Conservation (phyloP, 2,797 vertebrate species). For the Micrastur ruficollis region DNA sequence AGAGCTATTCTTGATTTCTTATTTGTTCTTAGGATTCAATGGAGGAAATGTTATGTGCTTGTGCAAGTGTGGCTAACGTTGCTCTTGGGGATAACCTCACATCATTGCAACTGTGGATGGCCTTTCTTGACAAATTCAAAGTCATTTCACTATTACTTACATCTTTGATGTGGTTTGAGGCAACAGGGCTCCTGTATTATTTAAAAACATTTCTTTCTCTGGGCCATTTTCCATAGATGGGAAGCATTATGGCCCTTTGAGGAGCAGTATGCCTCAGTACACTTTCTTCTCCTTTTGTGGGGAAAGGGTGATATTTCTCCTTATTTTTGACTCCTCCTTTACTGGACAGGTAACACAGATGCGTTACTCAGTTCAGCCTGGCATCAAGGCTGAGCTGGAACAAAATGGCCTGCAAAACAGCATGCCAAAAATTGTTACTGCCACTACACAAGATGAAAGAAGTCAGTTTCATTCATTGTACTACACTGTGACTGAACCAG, state of each 20-base stretch:
- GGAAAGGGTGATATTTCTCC: neutral
- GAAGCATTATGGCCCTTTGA: neutral
- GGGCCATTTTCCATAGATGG: neutral
- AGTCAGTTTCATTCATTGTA: neutral
- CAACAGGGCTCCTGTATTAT: neutral
- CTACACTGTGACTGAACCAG: neutral
- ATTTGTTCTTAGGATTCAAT: neutral
- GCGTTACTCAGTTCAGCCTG: neutral
- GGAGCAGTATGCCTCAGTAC: neutral
- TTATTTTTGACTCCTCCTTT: neutral
- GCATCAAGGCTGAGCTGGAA: neutral
- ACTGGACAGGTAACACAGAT: neutral
- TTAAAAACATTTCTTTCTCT: neutral
- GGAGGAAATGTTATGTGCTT: neutral
- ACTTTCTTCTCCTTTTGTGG: neutral
- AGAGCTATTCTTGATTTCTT: neutral
- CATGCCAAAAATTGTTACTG: neutral
- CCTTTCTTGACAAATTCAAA: neutral
- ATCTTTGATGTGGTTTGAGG: neutral
- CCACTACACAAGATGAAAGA: neutral
- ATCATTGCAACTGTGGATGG: neutral
- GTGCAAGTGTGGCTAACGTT: neutral
- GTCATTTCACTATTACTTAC: neutral
- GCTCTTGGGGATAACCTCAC: neutral
- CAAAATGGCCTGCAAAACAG: neutral